Evolutionary conservation across 2,113 vertebrate genomes (phyloP), one percentile per base, ranked within the genome.

Genomic region (Entelurus aequoreus): DNA sequence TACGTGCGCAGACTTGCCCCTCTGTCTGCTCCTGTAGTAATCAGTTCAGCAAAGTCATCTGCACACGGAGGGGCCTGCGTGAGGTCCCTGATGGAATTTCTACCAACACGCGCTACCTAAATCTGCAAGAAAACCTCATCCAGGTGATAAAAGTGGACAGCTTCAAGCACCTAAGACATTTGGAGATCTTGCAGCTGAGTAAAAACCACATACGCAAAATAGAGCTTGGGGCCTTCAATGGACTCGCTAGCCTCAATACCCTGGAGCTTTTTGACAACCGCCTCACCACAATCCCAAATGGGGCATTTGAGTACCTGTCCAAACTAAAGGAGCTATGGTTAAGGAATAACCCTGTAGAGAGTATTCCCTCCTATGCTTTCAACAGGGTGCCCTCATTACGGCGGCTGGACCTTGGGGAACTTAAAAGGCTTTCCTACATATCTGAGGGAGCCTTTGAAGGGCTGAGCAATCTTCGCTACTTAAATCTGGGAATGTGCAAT

Each of bases 401-500:
- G 73, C 91, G 97, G 60, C 38, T 99, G 83, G 97, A 99, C 92
- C 72, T 99, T 65, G 97, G 97, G 66, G 97, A 98, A 84, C 82
- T 99, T 65, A 99, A 99, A 88, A 91, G 96, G 84, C 94, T 99
- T 86, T 93, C 95, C 3, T 98, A 98, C 76, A 98, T 99, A 87
- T 99, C 96, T 76, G 97, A 99, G 90, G 95, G 96, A 87, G 97
- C 97, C 86, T 99, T 99, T 87, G 96, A 99, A 92, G 96, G 96
- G 89, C 89, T 99, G 65, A 98, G 94, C 69, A 99, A 99, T 81
- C 90, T 99, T 83, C 95, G 95, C 75, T 99, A 99, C 91, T 90
- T 99, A 92, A 99, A 99, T 86, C 93, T 99, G 87, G 97, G 96
- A 83, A 99, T 99, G 97, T 99, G 97, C 90, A 98, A 98, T 88